Percentiles rank a stretch among this genome's conserved stretches.
Conservation (phyloP, 1,140 invertebrate genomes). For the Anadara kagoshimensis region DNA sequence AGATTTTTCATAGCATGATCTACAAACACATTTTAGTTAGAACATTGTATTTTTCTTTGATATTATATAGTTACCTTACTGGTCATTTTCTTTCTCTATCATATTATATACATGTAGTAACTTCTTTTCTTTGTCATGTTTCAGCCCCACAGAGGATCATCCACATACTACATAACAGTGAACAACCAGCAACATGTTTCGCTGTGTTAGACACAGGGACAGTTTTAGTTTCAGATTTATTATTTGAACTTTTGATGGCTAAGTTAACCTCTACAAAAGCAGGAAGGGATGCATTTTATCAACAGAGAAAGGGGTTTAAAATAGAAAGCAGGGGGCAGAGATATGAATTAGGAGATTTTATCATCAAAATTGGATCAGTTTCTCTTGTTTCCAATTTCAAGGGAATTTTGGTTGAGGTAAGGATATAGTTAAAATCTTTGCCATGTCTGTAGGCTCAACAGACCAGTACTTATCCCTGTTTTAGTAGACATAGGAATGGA, state of each 20-base stretch:
- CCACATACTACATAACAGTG: slow-evolving; percentile 94
- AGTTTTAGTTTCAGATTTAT: slow-evolving; percentile 89
- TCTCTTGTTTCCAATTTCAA: slow-evolving; percentile 91
- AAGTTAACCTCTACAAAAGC: slow-evolving; percentile 79
- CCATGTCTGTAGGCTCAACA: not conserved
- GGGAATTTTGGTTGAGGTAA: slow-evolving; percentile 93
- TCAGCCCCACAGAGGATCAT: slow-evolving; percentile 82
- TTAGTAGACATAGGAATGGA: not conserved
- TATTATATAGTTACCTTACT: no score
- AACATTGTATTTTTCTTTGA: no score
- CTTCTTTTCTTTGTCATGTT: slow-evolving; percentile 33
- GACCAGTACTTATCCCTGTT: not conserved
- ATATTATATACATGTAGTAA: no score
- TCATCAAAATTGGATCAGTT: slow-evolving; percentile 94
- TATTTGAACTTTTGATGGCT: slow-evolving; percentile 93
- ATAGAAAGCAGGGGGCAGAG: slow-evolving; percentile 94
- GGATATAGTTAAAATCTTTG: slow-evolving; percentile 1
- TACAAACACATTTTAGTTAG: no score
- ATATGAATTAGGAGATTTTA: slow-evolving; percentile 95
- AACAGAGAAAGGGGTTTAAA: slow-evolving; percentile 83
- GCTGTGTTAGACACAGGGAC: slow-evolving; percentile 88
- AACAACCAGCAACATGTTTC: slow-evolving; percentile 95
- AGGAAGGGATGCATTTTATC: slow-evolving; percentile 83
- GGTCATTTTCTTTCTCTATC: no score
- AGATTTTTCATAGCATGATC: no score